These are phyloP conservation scores for Carterocephalus palaemon DNA, from an alignment of 2,888 invertebrate species.

Conservation along the genomic window DNA sequence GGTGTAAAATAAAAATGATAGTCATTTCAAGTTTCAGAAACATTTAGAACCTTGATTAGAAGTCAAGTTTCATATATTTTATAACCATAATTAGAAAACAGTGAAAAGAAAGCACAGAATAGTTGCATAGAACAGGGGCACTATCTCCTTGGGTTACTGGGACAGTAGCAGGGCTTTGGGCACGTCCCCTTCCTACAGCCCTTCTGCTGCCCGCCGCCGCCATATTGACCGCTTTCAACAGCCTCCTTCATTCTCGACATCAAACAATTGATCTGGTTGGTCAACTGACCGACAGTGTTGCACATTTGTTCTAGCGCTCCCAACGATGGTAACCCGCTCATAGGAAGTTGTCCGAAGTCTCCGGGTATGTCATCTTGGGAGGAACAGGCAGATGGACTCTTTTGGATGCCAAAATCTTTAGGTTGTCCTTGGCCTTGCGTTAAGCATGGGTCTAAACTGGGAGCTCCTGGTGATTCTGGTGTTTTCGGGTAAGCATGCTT, in stretches of 20 bases:
- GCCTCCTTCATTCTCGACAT: conserved; percentile 41
- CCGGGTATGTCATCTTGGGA: conserved; percentile 34
- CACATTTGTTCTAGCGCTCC: conserved; percentile 43
- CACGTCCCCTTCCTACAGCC: conserved; percentile 34
- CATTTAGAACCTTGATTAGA: too few relatives aligned
- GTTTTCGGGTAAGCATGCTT: conserved; percentile 34
- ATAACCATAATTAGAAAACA: too few relatives aligned
- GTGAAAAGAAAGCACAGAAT: too few relatives aligned
- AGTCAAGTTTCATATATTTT: too few relatives aligned
- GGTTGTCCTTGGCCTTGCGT: conserved; percentile 10
- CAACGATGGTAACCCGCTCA: conserved; percentile 39
- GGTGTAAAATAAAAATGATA: too few relatives aligned
- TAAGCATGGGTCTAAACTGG: conserved; percentile 9
- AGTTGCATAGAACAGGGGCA: too few relatives aligned
- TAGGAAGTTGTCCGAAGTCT: conserved; percentile 30
- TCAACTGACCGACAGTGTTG: conserved; percentile 43
- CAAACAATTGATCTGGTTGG: conserved; percentile 41
- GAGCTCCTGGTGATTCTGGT: conserved; percentile 14
- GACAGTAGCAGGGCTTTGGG: conserved; percentile 51
- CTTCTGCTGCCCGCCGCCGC: conserved; percentile 9
- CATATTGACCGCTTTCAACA: conserved; percentile 33
- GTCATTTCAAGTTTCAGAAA: too few relatives aligned
- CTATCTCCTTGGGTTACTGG: conserved; percentile 43
- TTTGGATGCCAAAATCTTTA: background rate
- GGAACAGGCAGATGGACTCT: conserved; percentile 34